These are phyloP conservation scores for Drosophila mojavensis DNA, from an alignment of 1,140 invertebrate species.

Conservation along the genomic window DNA sequence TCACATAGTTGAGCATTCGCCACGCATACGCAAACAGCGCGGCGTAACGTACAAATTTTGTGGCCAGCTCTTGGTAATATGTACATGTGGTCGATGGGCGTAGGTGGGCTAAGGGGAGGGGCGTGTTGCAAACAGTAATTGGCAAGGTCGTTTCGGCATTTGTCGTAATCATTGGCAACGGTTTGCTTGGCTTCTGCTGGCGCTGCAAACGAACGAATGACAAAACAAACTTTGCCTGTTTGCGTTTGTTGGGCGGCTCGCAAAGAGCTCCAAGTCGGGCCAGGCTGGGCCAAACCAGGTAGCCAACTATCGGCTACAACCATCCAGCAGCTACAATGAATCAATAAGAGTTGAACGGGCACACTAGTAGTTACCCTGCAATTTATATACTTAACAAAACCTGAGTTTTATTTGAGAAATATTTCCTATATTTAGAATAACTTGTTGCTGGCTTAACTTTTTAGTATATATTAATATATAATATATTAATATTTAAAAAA, in stretches of 20 bases:
- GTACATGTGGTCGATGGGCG: neutral
- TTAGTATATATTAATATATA: no score
- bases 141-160: conserved; percentile 77
- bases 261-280: conserved; percentile 29
- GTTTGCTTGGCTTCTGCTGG: conserved; percentile 59
- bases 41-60: conserved; percentile 28
- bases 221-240: conserved; percentile 67
- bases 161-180: conserved; percentile 75
- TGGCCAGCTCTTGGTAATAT: neutral
- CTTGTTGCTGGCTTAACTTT: no score
- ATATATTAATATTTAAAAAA: no score
- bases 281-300: neutral
- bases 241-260: conserved; percentile 50
- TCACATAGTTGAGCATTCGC: conserved; percentile 52
- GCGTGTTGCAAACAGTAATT: conserved; percentile 59
- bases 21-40: conserved; percentile 61
- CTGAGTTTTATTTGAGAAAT: no score
- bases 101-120: neutral
- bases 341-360: neutral
- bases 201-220: conserved; percentile 51
- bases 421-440: no score
- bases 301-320: neutral
- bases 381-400: neutral
- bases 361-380: neutral
- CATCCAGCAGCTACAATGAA: conserved; percentile 6